These are phyloP conservation scores for Eospalax fontanierii DNA, from an alignment of 2,797 vertebrate genomes.

Conservation along the genomic window DNA sequence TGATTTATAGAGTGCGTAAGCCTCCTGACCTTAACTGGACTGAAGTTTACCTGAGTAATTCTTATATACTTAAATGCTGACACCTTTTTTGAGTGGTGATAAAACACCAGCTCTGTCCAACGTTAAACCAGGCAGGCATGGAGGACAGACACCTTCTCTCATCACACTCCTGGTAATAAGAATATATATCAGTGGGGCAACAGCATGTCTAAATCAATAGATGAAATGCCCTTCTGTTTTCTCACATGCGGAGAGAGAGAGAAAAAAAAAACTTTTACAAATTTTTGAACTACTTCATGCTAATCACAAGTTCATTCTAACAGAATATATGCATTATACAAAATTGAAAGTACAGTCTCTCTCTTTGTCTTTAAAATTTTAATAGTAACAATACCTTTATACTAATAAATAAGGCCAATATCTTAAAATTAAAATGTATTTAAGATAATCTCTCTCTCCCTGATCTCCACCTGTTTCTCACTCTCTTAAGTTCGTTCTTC, in stretches of 20 bases:
- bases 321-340: not conserved
- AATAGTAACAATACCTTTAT: slow-evolving; percentile 4
- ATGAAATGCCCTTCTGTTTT: slow-evolving; percentile 65
- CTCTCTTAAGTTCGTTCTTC: not conserved
- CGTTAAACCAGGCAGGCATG: slow-evolving; percentile 65
- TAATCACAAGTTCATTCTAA: slow-evolving; percentile 41
- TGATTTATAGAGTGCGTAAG: slow-evolving; percentile 77
- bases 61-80: slow-evolving; percentile 69
- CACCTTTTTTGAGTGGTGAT: slow-evolving; percentile 70
- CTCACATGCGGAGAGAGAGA: slow-evolving; percentile 12
- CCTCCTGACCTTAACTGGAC: slow-evolving; percentile 42
- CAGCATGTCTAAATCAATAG: slow-evolving; percentile 63
- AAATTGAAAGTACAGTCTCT: slow-evolving; percentile 14
- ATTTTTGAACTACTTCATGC: slow-evolving; percentile 14
- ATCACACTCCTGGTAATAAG: slow-evolving; percentile 69
- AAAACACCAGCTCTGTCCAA: slow-evolving; percentile 69
- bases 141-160: slow-evolving; percentile 64
- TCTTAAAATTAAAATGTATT: not conserved
- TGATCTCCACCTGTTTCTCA: no score
- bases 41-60: slow-evolving; percentile 78
- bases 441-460: not conserved
- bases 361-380: slow-evolving; percentile 48
- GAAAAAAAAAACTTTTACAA: not conserved
- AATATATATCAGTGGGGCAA: slow-evolving; percentile 72
- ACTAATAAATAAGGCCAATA: slow-evolving; percentile 1